Evolutionary conservation across 2,888 invertebrate species (phyloP).

Genomic region (Cecidostiba fungosa): DNA sequence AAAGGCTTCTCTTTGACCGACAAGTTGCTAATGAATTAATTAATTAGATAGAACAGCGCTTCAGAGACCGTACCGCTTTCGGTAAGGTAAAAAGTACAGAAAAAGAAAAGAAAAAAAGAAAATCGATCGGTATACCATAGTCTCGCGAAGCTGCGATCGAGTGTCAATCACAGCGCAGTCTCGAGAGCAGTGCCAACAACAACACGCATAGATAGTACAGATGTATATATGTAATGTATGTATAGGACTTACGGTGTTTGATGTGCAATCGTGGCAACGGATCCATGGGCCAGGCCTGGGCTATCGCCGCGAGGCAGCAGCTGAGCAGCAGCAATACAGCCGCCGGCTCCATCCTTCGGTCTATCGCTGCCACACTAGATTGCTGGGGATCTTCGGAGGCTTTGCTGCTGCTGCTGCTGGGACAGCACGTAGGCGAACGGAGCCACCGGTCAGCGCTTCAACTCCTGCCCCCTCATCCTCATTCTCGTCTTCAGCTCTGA

Average conservation of each 20-base stretch:
- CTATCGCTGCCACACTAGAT: not conserved
- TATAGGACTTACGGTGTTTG: constrained; percentile 83
- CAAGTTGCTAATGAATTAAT: not conserved
- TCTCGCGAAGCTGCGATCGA: not conserved
- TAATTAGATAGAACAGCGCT: not conserved
- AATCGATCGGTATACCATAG: not conserved
- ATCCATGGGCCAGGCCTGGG: constrained; percentile 87
- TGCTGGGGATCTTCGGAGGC: constrained; percentile 25
- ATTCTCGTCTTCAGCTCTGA: not conserved
- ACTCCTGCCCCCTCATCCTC: constrained; percentile 37
- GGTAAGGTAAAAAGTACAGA: no score
- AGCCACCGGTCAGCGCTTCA: constrained; percentile 46
- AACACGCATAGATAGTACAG: not conserved
- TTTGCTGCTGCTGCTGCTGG: constrained; percentile 66
- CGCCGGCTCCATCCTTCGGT: constrained; percentile 65
- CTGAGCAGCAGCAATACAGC: constrained; percentile 35
- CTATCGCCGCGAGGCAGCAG: constrained; percentile 80
- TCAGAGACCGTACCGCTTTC: no score
- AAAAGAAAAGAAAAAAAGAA: not conserved
- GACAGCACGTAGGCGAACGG: constrained; percentile 62
- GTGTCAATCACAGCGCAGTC: not conserved
- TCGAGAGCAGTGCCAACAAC: not conserved
- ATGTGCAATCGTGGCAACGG: constrained; percentile 86
- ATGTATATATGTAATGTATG: not conserved
- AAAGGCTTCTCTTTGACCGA: not conserved